A percentile compares a stretch with the other conserved stretches of the same genome.
Conservation (phyloP, 2,113 vertebrate species). For the Haliaeetus leucogaster region DNA sequence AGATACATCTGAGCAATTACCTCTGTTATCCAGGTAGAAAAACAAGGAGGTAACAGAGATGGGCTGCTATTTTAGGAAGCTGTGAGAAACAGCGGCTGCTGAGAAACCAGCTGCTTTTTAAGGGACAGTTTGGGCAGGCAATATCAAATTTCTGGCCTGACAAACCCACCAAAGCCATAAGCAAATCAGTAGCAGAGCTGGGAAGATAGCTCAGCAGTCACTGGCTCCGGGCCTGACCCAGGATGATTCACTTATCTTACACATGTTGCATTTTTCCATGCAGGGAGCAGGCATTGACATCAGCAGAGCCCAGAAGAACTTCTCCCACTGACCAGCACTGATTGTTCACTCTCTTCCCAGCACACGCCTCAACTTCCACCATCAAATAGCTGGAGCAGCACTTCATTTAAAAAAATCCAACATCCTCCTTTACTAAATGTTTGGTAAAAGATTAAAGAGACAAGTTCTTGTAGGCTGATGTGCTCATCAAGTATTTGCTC, state of each 20-base stretch:
- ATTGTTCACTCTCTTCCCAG: neutral
- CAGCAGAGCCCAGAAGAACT: neutral
- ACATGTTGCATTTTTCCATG: slow-evolving; percentile 51
- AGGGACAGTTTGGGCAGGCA: neutral
- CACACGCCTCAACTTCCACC: neutral
- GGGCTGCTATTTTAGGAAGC: neutral
- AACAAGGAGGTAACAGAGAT: neutral
- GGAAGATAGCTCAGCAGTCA: neutral
- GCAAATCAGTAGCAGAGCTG: slow-evolving; percentile 45
- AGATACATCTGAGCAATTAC: neutral
- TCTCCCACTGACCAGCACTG: neutral
- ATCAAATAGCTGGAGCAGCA: neutral
- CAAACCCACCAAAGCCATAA: neutral
- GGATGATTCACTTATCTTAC: slow-evolving; percentile 51
- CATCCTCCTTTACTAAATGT: neutral
- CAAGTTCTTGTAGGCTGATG: neutral
- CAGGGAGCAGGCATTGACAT: slow-evolving; percentile 34
- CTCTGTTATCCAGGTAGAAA: neutral
- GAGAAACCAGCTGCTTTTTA: neutral
- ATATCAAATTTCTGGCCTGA: neutral
- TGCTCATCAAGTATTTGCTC: neutral
- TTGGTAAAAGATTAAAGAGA: neutral
- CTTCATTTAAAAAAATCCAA: neutral
- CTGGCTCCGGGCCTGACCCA: neutral
- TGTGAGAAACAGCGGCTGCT: neutral